Evolutionary conservation across 1,140 invertebrate species (phyloP), one percentile per base, ranked within the genome.

Genomic region (Drosophila persimilis): DNA sequence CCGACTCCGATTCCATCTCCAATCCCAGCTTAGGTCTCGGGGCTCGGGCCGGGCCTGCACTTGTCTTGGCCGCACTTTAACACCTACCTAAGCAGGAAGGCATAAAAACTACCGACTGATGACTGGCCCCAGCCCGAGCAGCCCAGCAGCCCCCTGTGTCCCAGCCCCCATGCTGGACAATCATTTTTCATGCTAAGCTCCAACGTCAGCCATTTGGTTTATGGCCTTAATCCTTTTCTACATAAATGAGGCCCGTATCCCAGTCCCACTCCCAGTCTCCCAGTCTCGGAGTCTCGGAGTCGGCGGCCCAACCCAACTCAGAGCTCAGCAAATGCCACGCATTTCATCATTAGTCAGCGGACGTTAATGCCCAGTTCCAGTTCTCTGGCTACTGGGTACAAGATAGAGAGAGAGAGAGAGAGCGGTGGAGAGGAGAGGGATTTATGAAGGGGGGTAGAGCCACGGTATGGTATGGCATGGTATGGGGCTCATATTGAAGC

Each of bases 171-270:
- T 73, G 57, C 58, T 54, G 74, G 73, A 70, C 83, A 86, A 81
- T 88, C 83, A 86, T 86, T 86, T 86, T 86, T 86, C 81, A 86
- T 86, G 81, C 81, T 86, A 88, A 86, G 83, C 81, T 81, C 73
- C 83, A 81, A 81, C 81, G 81, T 86, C 81, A 86, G 85, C 81
- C 81, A 73, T 88, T 86, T 88, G 83, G 81, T 86, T 88, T 88
- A 86, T 86, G 81, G 81, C 81, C 83, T 78, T 86, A 88, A 88
- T 86, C 81, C 83, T 86, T 86, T 86, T 86, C 81, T 78, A 88
- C 81, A 86, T 86, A 86, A 86, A 86, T 86, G 83, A 81, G 80
- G 78, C 73, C 45, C 53, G 53, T 29, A 26, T 51, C 50, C 4
- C 35, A 39, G 31, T 35, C 11, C 3, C 31, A 35, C 9, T 13